Evolutionary conservation across 2,888 invertebrate species (phyloP).

Genomic region (Fissipunctia ypsillon): DNA sequence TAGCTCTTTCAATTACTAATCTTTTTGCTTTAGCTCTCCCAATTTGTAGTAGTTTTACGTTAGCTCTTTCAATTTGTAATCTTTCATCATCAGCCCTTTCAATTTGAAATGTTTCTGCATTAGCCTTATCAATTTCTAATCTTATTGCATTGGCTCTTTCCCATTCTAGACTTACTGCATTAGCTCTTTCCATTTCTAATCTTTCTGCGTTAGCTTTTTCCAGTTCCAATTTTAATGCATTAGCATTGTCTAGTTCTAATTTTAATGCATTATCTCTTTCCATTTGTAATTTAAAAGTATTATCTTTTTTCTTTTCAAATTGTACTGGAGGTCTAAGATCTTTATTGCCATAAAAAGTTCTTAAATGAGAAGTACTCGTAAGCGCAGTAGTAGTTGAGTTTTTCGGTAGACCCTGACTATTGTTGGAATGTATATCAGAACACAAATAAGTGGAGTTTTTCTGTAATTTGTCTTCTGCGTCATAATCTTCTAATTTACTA

Average conservation of each 20-base stretch:
- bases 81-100: neutral
- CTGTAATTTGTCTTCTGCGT: neutral
- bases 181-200: neutral
- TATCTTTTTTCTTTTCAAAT: neutral
- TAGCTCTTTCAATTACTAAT: neutral
- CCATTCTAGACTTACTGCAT: neutral
- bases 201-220: neutral
- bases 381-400: neutral
- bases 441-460: neutral
- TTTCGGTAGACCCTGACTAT: neutral
- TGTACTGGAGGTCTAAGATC: neutral
- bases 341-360: neutral
- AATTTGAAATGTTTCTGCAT: neutral
- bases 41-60: slow-evolving; percentile 9
- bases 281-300: neutral
- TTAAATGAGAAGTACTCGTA: neutral
- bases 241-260: slow-evolving; percentile 12
- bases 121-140: neutral
- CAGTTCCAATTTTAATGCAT: neutral
- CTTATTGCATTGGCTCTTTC: neutral
- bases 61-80: neutral
- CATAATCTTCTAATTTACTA: slow-evolving; percentile 13
- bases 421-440: neutral
- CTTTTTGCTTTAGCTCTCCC: neutral
- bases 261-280: slow-evolving; percentile 8